These are phyloP conservation scores for Platichthys stellatus DNA, from an alignment of 2,113 vertebrate species.

Conservation along the genomic window DNA sequence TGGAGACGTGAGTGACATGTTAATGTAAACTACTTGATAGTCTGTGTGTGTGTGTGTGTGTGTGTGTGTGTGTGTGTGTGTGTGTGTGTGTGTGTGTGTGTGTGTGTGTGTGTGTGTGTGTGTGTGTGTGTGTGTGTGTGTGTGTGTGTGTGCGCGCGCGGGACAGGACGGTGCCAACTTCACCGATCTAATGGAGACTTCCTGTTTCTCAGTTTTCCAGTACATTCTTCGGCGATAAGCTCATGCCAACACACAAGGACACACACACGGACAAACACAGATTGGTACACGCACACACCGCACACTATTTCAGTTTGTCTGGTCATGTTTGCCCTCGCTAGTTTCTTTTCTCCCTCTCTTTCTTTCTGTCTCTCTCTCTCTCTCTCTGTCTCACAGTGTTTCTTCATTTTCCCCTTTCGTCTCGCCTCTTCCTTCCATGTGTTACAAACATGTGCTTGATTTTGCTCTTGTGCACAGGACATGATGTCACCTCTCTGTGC, in stretches of 20 bases:
- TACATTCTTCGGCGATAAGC: conserved; percentile 80
- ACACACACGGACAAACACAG: conserved; percentile 22
- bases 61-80: conserved; percentile 33
- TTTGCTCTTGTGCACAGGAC: conserved; percentile 9
- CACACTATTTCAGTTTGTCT: conserved; percentile 19
- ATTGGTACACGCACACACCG: neutral
- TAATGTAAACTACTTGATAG: conserved; percentile 2
- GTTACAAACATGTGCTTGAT: conserved; percentile 23
- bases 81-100: neutral
- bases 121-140: neutral
- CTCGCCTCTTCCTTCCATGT: neutral
- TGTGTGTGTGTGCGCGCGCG: conserved; percentile 23
- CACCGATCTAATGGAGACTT: conserved; percentile 65
- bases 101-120: conserved; percentile 34
- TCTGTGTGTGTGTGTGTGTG: neutral
- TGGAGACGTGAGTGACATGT: conserved; percentile 21
- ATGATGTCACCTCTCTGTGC: conserved; percentile 51
- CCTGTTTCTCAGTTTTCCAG: conserved; percentile 80
- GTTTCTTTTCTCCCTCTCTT: neutral
- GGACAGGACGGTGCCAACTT: conserved; percentile 52
- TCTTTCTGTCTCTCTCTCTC: neutral
- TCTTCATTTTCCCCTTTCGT: neutral
- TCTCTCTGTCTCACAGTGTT: neutral
- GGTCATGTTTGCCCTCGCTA: neutral
- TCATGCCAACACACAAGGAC: conserved; percentile 70